These are phyloP conservation scores for Ramazzottius varieornatus DNA, from an alignment of 2,888 invertebrate species.

Conservation along the genomic window DNA sequence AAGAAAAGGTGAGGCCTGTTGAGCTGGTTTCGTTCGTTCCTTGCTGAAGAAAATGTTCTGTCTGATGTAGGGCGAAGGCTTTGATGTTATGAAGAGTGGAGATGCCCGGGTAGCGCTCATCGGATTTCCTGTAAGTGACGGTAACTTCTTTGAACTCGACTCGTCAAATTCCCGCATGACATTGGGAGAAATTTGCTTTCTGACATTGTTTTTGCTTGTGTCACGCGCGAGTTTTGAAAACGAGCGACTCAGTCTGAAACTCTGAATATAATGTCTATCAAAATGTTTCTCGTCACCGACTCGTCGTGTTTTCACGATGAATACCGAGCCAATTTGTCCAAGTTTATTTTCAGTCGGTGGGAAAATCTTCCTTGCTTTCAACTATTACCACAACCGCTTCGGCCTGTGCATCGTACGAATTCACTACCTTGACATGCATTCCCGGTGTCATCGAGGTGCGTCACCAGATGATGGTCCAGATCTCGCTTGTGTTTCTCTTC, in stretches of 20 bases:
- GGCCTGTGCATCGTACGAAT: conserved; percentile 90
- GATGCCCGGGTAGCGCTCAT: conserved; percentile 92
- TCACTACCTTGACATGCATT: conserved; percentile 93
- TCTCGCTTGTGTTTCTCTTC: not conserved
- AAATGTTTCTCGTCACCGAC: too few species aligned
- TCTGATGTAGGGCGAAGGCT: conserved; percentile 38
- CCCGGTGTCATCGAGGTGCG: conserved; percentile 72
- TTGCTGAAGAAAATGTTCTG: not conserved
- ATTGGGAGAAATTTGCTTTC: too few species aligned
- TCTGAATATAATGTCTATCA: too few species aligned
- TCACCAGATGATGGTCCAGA: not conserved
- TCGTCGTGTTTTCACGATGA: too few species aligned
- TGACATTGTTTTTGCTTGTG: too few species aligned
- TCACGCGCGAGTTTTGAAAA: too few species aligned
- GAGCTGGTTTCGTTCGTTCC: not conserved
- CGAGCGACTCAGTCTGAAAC: too few species aligned
- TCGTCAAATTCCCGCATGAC: too few species aligned
- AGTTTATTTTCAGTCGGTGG: not conserved
- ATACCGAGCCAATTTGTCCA: too few species aligned
- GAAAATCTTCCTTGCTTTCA: conserved; percentile 66
- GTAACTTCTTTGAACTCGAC: not conserved
- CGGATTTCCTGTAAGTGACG: conserved; percentile 45
- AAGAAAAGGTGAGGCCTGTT: conserved; percentile 41
- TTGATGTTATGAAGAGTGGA: conserved; percentile 95
- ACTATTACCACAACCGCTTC: conserved; percentile 85